Conservation (phyloP, 2,888 invertebrate species). For the Lithosia quadra region DNA sequence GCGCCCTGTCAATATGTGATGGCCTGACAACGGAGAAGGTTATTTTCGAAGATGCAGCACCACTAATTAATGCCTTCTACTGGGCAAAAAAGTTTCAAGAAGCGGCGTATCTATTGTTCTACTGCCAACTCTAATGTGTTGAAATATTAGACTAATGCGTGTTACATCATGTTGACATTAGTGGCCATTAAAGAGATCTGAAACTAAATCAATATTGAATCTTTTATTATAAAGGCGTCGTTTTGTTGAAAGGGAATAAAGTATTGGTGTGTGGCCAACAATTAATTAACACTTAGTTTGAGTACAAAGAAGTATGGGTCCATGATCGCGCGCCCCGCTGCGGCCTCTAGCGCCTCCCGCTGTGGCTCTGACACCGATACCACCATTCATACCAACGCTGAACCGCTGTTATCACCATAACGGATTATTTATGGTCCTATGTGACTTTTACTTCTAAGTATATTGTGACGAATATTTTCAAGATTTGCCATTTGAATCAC, state of each 20-base stretch:
- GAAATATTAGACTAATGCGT: constrained; percentile 57
- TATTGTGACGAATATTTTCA: constrained; percentile 18
- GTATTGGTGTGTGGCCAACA: constrained; percentile 63
- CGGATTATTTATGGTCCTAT: constrained; percentile 58
- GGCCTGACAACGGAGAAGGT: constrained; percentile 81
- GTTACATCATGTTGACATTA: constrained; percentile 47
- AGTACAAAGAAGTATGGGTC: constrained; percentile 59
- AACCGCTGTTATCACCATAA: constrained; percentile 68
- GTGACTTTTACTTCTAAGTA: constrained; percentile 66
- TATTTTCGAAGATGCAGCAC: constrained; percentile 81
- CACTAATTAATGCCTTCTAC: constrained; percentile 83
- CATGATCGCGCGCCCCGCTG: constrained; percentile 62
- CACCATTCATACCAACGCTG: constrained; percentile 67
- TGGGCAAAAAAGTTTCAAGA: constrained; percentile 71
- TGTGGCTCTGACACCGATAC: constrained; percentile 69
- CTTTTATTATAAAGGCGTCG: constrained; percentile 41
- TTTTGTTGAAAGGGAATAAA: constrained; percentile 49
- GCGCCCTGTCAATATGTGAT: constrained; percentile 80
- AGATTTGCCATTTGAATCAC: not conserved
- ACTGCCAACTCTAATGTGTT: constrained; percentile 70
- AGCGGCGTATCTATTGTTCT: constrained; percentile 77
- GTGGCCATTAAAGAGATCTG: constrained; percentile 34
- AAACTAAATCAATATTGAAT: constrained; percentile 51
- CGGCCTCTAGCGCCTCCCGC: constrained; percentile 57
- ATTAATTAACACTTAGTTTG: constrained; percentile 78